Evolutionary conservation across 2,797 vertebrate species (phyloP), one percentile per base, ranked within the genome.

Genomic region (Danio albolineatus): DNA sequence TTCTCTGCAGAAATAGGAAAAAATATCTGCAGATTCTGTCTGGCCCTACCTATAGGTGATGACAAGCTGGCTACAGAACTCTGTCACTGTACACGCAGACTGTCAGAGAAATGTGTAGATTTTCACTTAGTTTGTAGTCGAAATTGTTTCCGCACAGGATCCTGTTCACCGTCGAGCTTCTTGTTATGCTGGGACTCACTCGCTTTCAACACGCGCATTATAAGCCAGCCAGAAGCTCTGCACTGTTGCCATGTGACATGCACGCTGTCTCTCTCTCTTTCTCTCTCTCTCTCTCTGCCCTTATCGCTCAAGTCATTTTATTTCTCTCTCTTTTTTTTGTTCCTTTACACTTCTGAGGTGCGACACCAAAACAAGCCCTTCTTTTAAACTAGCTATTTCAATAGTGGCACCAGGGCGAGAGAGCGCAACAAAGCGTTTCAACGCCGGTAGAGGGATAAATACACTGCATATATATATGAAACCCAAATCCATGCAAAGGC

Each of bases 331-430:
- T 6, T 39, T 72, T 65, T 74, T 70, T 73, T 80, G 7, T 61
- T 61, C 44, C 62, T 69, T 78, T 78, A 46, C 43, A 56, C 60
- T 65, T 62, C 49, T 71, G 62, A 74, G 60, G 62, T 16, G 19
- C 41, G 53, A 77, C 56, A 65, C 64, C 75, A 76, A 78, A 79
- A 79, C 80, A 85, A 80, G 59, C 67, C 69, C 67, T 21, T 77
- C 69, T 72, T 77, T 51, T 51, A 78, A 61, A 71, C 57, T 66
- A 62, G 41, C 76, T 64, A 62, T 79, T 73, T 83, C 77, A 75
- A 71, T 75, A 75, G 54, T 71, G 56, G 72, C 64, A 46, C 14
- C 17, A 28, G 9, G 36, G 44, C 17, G 43, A 54, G 36, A 66
- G 36, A 80, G 46, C 6, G 7, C 36, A 46, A 66, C 41, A 64